phyloP scores from a whole-genome alignment of 2,888 invertebrate genomes.

The Apamea monoglypha region DNA sequence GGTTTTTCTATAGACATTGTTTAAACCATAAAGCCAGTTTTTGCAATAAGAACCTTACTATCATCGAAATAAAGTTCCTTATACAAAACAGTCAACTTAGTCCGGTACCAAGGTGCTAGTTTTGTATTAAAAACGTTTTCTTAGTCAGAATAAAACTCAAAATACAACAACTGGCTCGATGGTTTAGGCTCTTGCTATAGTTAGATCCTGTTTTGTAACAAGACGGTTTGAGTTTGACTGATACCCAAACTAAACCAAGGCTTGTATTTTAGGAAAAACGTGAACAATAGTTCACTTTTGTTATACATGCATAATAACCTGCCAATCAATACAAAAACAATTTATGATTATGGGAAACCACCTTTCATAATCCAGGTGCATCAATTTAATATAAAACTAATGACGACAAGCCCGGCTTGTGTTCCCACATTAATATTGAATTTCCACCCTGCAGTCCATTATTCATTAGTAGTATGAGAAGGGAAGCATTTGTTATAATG shows the following conservation, averaged over 20 bases:
- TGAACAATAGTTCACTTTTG: background rate
- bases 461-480: slow-evolving; percentile 55
- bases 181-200: background rate
- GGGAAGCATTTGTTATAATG: slow-evolving; percentile 37
- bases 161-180: background rate
- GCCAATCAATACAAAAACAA: slow-evolving; percentile 42
- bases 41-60: background rate
- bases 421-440: slow-evolving; percentile 60
- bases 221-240: too few relatives aligned
- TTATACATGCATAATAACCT: slow-evolving; percentile 23
- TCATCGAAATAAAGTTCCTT: background rate
- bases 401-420: slow-evolving; percentile 26
- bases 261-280: background rate
- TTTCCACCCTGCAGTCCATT: slow-evolving; percentile 31
- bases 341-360: slow-evolving; percentile 27
- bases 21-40: background rate
- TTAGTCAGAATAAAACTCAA: background rate
- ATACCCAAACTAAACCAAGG: too few relatives aligned
- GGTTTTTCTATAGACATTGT: background rate
- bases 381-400: slow-evolving; percentile 52
- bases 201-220: background rate
- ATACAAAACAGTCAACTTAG: background rate
- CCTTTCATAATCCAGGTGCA: slow-evolving; percentile 37
- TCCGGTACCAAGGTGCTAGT: background rate
- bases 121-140: background rate